Conservation (phyloP, 2,113 vertebrate genomes). For the Balaeniceps rex region DNA sequence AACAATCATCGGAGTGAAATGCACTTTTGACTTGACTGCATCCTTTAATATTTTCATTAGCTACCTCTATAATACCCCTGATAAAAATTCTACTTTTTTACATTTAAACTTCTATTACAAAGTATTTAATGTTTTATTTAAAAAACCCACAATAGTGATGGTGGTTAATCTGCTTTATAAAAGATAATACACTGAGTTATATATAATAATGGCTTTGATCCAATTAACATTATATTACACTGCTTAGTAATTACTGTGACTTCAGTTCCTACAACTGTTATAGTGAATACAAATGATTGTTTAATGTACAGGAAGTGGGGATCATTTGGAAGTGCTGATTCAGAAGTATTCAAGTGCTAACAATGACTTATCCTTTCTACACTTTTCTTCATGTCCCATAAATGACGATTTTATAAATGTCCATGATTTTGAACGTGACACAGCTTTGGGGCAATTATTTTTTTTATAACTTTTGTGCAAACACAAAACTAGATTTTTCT, state of each 20-base stretch:
- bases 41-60: background rate
- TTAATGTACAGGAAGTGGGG: conserved; percentile 11
- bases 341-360: conserved; percentile 73
- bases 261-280: conserved; percentile 43
- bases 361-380: conserved; percentile 2
- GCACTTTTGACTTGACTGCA: background rate
- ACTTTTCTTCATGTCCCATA: conserved; percentile 2
- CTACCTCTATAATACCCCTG: background rate
- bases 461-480: conserved; percentile 29
- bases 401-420: background rate
- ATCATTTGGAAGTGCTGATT: conserved; percentile 64
- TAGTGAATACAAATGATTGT: background rate
- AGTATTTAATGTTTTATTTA: background rate
- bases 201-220: conserved; percentile 47
- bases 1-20: background rate
- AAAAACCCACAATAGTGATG: background rate
- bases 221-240: conserved; percentile 7
- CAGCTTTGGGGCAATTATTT: background rate
- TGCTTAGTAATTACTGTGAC: conserved; percentile 37
- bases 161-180: conserved; percentile 36
- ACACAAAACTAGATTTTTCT: conserved; percentile 8
- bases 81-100: background rate
- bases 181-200: conserved; percentile 42
- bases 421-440: background rate
- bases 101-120: background rate